phyloP scores from a whole-genome alignment of 1,140 invertebrate genomes.

The Brachionus calyciflorus region DNA sequence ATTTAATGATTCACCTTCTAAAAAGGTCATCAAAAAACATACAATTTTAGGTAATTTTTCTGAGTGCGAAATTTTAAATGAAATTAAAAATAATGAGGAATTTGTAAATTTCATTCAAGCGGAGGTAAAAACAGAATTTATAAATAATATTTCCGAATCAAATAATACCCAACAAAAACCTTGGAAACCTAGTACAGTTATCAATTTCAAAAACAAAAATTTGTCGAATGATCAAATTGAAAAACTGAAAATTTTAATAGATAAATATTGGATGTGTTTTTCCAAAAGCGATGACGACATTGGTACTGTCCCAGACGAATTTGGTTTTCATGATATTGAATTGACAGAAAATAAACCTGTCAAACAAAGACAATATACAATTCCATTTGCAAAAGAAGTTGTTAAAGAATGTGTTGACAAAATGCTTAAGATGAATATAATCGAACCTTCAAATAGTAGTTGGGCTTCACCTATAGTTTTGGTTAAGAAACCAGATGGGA shows the following conservation, averaged over 20 bases:
- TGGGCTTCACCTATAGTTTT: slow-evolving; percentile 30
- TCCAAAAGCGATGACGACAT: not conserved
- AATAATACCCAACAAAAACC: not conserved
- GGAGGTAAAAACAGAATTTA: not conserved
- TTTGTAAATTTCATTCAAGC: not conserved
- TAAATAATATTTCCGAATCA: not conserved
- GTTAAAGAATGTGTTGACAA: slow-evolving; percentile 1
- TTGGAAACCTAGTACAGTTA: not conserved
- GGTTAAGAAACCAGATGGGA: slow-evolving; percentile 16
- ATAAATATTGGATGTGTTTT: slow-evolving; percentile 5
- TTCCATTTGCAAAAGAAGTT: not conserved
- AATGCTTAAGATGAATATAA: slow-evolving; percentile 43
- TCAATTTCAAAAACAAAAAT: not conserved
- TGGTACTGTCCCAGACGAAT: not conserved
- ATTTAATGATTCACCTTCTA: not conserved
- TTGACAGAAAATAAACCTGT: not conserved
- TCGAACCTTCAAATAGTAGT: not conserved
- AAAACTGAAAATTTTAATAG: not conserved
- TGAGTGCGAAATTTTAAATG: not conserved
- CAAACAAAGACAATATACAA: not conserved
- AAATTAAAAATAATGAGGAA: not conserved
- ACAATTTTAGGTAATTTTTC: not conserved
- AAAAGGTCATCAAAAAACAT: not conserved
- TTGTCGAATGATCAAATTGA: not conserved
- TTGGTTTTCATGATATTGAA: not conserved